phyloP scores from a whole-genome alignment of 2,113 vertebrate genomes.

The Pseudorhombus dupliciocellatus region DNA sequence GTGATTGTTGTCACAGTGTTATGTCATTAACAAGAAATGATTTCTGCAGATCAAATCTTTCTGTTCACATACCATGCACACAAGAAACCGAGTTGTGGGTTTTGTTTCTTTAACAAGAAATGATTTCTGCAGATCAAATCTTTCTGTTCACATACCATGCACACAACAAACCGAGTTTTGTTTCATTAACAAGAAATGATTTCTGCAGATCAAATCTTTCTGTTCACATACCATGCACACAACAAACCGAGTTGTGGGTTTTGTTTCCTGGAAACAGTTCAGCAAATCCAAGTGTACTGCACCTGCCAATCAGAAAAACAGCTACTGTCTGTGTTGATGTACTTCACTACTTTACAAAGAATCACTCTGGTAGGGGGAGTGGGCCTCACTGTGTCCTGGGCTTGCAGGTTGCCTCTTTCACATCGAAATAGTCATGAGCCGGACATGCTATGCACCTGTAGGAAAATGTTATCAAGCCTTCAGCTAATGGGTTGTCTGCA shows the following conservation, averaged over 20 bases:
- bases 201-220: neutral
- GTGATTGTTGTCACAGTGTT: neutral
- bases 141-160: conserved; percentile 20
- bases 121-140: neutral
- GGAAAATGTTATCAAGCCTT: neutral
- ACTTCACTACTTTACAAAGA: neutral
- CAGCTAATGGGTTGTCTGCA: neutral
- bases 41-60: neutral
- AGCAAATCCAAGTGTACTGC: conserved; percentile 7
- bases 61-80: conserved; percentile 13
- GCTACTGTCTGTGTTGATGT: neutral
- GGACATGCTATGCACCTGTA: conserved; percentile 53
- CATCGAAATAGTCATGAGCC: conserved; percentile 36
- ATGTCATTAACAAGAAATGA: neutral
- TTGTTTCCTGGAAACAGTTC: conserved; percentile 51
- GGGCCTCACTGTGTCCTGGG: conserved; percentile 46
- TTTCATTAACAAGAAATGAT: neutral
- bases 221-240: conserved; percentile 15
- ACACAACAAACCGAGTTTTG: conserved; percentile 27
- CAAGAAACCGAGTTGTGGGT: conserved; percentile 46
- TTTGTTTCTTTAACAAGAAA: neutral
- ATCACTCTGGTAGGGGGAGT: neutral
- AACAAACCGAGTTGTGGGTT: conserved; percentile 57
- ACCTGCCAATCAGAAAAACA: conserved; percentile 37
- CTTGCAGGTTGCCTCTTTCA: conserved; percentile 31